phyloP scores from a whole-genome alignment of 2,888 invertebrate species.

The Sminthurinus aureus region DNA sequence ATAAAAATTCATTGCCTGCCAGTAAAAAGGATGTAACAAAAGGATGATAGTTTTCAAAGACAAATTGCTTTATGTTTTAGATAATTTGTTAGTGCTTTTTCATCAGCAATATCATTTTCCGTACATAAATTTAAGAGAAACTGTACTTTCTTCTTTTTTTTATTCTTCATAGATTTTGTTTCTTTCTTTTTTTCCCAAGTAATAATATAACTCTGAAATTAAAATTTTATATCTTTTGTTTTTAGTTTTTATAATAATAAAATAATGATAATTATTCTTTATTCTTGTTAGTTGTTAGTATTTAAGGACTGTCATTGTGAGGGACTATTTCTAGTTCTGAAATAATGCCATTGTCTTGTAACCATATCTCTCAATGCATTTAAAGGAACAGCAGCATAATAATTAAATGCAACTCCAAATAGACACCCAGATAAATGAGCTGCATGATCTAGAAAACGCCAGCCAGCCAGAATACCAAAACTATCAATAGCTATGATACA shows the following conservation, averaged over 20 bases:
- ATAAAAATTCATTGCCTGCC: too few species aligned
- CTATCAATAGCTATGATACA: conserved; percentile 84
- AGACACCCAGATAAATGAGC: conserved; percentile 96
- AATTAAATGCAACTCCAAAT: conserved; percentile 74
- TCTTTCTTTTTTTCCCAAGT: neutral
- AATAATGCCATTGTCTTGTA: conserved; percentile 53
- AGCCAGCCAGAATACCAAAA: conserved; percentile 82
- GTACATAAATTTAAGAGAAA: too few species aligned
- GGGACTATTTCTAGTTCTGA: conserved; percentile 43
- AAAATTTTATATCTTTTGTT: neutral
- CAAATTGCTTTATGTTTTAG: too few species aligned
- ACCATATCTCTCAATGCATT: conserved; percentile 53
- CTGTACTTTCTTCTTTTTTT: too few species aligned
- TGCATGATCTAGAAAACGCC: conserved; percentile 96
- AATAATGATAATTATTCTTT: neutral
- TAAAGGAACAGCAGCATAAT: conserved; percentile 50
- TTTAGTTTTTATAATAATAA: neutral
- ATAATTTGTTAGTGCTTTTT: too few species aligned
- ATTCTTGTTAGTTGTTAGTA: neutral
- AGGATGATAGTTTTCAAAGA: too few species aligned
- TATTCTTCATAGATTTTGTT: neutral
- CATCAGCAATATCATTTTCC: too few species aligned
- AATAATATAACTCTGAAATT: too few species aligned
- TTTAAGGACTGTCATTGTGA: neutral
- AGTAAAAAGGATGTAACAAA: too few species aligned